Percentiles rank a stretch among this genome's conserved stretches.
phyloP scores from a whole-genome alignment of 2,797 vertebrate genomes.

The Momotus momota region DNA sequence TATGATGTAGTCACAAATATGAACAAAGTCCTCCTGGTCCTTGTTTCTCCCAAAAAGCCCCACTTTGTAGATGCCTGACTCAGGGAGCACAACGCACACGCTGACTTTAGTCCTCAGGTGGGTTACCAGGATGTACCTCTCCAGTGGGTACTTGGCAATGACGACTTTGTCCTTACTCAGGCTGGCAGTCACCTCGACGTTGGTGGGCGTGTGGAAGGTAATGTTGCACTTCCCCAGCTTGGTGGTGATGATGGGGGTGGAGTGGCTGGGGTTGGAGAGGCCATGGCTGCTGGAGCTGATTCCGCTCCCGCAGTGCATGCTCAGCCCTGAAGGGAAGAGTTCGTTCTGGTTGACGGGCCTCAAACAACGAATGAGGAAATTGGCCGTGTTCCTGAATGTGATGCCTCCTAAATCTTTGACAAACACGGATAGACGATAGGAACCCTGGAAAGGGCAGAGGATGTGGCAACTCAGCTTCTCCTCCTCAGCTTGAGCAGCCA shows the following conservation, averaged over 20 bases:
- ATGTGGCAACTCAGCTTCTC: constrained; percentile 78
- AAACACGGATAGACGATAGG: constrained; percentile 83
- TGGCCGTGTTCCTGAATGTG: constrained; percentile 80
- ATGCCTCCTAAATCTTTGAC: constrained; percentile 78
- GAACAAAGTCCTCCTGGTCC: constrained; percentile 75
- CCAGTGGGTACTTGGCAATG: constrained; percentile 46
- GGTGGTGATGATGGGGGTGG: constrained; percentile 75
- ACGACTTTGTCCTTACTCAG: constrained; percentile 62
- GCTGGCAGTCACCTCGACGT: constrained; percentile 69
- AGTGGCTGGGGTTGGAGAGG: constrained; percentile 82
- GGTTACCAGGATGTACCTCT: constrained; percentile 81
- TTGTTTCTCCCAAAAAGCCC: constrained; percentile 78
- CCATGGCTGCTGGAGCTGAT: constrained; percentile 75
- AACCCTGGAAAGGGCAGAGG: constrained; percentile 80
- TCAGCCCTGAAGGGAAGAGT: constrained; percentile 81
- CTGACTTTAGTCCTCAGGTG: constrained; percentile 84
- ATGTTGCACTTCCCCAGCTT: constrained; percentile 85
- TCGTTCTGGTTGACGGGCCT: constrained; percentile 57
- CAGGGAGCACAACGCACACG: constrained; percentile 74
- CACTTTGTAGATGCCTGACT: constrained; percentile 77
- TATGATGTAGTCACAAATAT: constrained; percentile 83
- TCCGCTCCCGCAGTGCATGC: constrained; percentile 80
- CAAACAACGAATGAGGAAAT: constrained; percentile 81
- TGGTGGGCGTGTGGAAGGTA: constrained; percentile 77
- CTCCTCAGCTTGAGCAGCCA: constrained; percentile 82